These are phyloP conservation scores for Ethmia dodecea DNA, from an alignment of 2,888 invertebrate species.

Conservation along the genomic window DNA sequence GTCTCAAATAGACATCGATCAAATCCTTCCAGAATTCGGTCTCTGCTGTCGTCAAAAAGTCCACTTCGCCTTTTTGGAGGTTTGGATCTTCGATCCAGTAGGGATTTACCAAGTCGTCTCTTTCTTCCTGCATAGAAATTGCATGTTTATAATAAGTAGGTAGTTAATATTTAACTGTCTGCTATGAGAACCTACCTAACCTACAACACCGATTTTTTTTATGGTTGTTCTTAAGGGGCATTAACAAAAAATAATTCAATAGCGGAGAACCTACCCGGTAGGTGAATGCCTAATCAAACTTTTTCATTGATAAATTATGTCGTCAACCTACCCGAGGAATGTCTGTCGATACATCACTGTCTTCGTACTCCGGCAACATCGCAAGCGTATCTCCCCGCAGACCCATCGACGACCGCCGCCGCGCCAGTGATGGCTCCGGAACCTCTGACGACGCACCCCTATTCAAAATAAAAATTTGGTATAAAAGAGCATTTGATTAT, in stretches of 20 bases:
- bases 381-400: constrained; percentile 44
- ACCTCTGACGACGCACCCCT: constrained; percentile 32
- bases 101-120: constrained; percentile 92
- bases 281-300: no score
- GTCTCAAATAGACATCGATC: constrained; percentile 93
- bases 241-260: no score
- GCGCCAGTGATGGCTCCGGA: constrained; percentile 17
- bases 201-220: no score
- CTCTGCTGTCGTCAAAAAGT: constrained; percentile 91
- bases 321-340: constrained; percentile 45
- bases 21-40: constrained; percentile 96
- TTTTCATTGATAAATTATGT: no score
- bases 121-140: constrained; percentile 70
- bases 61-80: constrained; percentile 92
- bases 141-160: background rate
- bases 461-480: background rate
- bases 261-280: no score
- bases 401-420: constrained; percentile 47
- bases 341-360: constrained; percentile 53
- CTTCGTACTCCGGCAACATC: constrained; percentile 49
- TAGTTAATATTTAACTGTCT: no score
- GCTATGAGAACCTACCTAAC: no score
- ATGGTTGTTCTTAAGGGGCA: no score
- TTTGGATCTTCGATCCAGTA: constrained; percentile 96
- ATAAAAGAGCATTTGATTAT: no score